Evolutionary conservation across 2,888 invertebrate species (phyloP).

Genomic region (Colletes collaris): DNA sequence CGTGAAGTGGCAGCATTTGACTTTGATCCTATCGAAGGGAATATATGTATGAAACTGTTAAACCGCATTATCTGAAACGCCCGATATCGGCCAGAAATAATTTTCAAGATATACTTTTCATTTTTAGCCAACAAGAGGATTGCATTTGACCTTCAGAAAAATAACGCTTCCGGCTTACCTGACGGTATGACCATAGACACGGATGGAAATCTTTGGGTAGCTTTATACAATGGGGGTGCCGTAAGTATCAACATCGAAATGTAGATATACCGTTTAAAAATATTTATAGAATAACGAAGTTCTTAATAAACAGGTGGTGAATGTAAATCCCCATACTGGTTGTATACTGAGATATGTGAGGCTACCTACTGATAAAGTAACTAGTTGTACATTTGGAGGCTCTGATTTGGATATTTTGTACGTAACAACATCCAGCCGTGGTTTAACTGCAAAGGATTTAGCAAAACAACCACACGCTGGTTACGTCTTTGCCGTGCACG

Average conservation of each 20-base stretch:
- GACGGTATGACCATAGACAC: conserved; percentile 92
- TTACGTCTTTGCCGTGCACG: conserved; percentile 81
- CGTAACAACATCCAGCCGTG: conserved; percentile 86
- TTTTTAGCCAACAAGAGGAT: conserved; percentile 85
- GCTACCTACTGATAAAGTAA: conserved; percentile 86
- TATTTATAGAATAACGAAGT: neutral
- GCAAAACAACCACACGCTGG: conserved; percentile 83
- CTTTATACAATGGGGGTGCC: conserved; percentile 86
- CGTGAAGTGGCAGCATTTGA: conserved; percentile 88
- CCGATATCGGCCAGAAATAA: neutral
- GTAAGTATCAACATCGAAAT: conserved; percentile 82
- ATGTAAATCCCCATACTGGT: conserved; percentile 85
- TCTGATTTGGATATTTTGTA: conserved; percentile 86
- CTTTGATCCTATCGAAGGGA: conserved; percentile 85
- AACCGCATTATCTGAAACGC: neutral
- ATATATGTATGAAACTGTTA: conserved; percentile 84
- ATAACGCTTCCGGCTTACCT: conserved; percentile 85
- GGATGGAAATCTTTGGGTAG: conserved; percentile 91
- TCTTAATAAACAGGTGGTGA: conserved; percentile 84
- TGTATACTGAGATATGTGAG: conserved; percentile 85
- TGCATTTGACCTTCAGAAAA: conserved; percentile 85
- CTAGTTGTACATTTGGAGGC: conserved; percentile 89
- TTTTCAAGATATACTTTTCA: neutral
- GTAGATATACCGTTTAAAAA: neutral
- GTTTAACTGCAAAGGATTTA: conserved; percentile 79